Percentiles rank a stretch among this genome's conserved stretches.
These are phyloP conservation scores for Trissoscelio sp. DNA, from an alignment of 2,888 invertebrate genomes.

Conservation along the genomic window DNA sequence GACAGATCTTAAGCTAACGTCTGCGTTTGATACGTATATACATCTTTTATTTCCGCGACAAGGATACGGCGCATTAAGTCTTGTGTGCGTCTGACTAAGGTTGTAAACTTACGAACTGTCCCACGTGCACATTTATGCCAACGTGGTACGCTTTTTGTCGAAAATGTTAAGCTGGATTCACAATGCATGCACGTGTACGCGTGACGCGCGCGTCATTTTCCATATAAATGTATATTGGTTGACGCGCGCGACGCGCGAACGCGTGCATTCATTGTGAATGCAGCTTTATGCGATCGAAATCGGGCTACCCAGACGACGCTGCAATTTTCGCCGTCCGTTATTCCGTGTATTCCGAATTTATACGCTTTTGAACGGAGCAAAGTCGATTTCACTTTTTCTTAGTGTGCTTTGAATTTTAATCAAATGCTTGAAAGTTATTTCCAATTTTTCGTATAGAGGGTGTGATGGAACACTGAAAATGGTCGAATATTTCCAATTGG, in stretches of 20 bases:
- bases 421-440: not conserved
- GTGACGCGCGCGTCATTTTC: no score
- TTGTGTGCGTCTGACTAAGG: not conserved
- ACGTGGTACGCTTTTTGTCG: constrained; percentile 2
- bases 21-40: constrained; percentile 35
- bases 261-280: no score
- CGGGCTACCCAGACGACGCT: not conserved
- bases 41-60: constrained; percentile 23
- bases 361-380: not conserved
- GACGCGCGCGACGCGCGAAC: no score
- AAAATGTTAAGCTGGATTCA: no score
- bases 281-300: not conserved
- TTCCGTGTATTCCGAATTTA: not conserved
- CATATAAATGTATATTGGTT: no score
- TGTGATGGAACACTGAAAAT: no score
- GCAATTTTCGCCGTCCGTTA: not conserved
- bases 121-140: not conserved
- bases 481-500: no score
- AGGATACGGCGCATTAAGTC: not conserved
- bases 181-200: no score
- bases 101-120: not conserved
- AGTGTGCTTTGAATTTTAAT: not conserved
- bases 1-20: constrained; percentile 42
- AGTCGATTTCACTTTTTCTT: not conserved
- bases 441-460: no score